These are phyloP conservation scores for Oriolus oriolus DNA, from an alignment of 2,113 vertebrate genomes.

Conservation along the genomic window DNA sequence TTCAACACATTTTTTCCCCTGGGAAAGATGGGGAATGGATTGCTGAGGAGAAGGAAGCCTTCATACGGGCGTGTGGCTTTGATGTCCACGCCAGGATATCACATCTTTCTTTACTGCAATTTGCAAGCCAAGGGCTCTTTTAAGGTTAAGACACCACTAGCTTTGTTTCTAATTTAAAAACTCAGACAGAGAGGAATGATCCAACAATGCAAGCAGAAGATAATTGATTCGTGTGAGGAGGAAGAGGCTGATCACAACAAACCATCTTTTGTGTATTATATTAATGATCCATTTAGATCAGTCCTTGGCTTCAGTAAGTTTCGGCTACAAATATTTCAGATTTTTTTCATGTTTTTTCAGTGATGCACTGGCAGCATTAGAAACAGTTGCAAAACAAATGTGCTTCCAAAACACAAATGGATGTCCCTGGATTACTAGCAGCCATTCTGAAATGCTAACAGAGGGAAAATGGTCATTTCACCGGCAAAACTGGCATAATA, in stretches of 20 bases:
- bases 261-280: conserved; percentile 12
- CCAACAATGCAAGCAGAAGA: neutral
- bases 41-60: neutral
- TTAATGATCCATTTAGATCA: neutral
- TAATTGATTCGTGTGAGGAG: neutral
- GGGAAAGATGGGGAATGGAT: neutral
- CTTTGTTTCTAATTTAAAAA: conserved; percentile 19
- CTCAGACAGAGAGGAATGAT: neutral
- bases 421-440: neutral
- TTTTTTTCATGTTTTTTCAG: neutral
- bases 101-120: neutral
- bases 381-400: conserved; percentile 51
- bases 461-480: neutral
- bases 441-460: neutral
- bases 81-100: neutral
- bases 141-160: neutral
- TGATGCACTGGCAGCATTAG: neutral
- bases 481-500: neutral
- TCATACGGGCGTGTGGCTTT: fast-evolving
- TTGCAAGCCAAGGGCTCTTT: neutral
- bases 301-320: neutral
- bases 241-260: neutral
- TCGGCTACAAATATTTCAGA: conserved; percentile 26
- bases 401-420: conserved; percentile 24
- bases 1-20: neutral